These are phyloP conservation scores for Lepidurus couesii DNA, from an alignment of 1,140 invertebrate genomes.

Conservation along the genomic window DNA sequence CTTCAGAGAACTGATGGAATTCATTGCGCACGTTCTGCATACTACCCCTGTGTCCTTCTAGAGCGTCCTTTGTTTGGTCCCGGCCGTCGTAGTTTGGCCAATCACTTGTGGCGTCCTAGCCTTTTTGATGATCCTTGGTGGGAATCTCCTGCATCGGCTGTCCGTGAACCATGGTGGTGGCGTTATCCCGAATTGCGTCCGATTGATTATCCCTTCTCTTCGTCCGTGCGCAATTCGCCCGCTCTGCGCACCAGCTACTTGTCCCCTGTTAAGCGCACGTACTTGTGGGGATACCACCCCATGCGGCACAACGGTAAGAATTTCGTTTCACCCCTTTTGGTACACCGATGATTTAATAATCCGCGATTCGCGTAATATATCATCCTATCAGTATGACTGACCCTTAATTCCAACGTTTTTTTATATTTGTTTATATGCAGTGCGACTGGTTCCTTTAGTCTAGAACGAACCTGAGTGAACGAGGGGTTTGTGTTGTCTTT, in stretches of 20 bases:
- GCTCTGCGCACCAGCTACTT: constrained; percentile 32
- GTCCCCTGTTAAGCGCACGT: constrained; percentile 35
- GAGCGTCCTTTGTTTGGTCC: constrained; percentile 29
- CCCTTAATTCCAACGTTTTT: no score
- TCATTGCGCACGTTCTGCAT: not conserved
- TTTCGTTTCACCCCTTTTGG: not conserved
- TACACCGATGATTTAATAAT: not conserved
- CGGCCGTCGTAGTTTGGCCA: constrained; percentile 32
- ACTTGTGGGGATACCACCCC: constrained; percentile 34
- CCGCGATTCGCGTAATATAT: not conserved
- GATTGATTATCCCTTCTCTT: constrained; percentile 25
- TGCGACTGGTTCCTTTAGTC: not conserved
- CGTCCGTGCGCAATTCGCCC: constrained; percentile 21
- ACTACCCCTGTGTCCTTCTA: constrained; percentile 24
- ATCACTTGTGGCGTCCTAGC: constrained; percentile 33
- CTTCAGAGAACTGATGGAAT: not conserved
- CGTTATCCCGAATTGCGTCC: constrained; percentile 35
- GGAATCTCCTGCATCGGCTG: constrained; percentile 23
- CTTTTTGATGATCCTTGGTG: constrained; percentile 33
- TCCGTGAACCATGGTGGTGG: constrained; percentile 35
- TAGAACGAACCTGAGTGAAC: not conserved
- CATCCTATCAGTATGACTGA: not conserved
- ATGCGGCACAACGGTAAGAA: constrained; percentile 32
- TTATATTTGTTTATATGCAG: not conserved
- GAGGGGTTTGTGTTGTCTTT: not conserved